A percentile compares a stretch with the other conserved stretches of the same genome.
Conservation (phyloP, 23 tunicate species). For the Halocynthia roretzi region DNA sequence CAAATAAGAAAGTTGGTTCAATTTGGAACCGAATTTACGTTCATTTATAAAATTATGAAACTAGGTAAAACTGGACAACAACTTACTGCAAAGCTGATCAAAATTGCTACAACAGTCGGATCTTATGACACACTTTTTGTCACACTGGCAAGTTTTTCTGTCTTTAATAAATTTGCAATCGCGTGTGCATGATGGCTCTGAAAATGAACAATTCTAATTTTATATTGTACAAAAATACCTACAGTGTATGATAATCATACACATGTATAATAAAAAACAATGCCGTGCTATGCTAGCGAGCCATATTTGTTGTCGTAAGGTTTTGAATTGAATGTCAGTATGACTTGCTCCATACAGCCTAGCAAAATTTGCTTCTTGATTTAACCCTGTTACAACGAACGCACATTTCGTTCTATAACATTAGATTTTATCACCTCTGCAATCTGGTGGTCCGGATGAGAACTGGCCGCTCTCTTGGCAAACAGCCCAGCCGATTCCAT, state of each 20-base stretch:
- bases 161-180: not conserved
- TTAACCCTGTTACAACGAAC: not conserved
- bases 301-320: too few species aligned
- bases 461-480: constrained; percentile 14
- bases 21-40: too few species aligned
- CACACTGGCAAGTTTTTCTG: constrained; percentile 9
- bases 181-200: constrained; percentile 18
- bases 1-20: too few species aligned
- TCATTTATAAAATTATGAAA: too few species aligned
- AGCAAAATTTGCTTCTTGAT: too few species aligned
- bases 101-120: constrained; percentile 6
- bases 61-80: too few species aligned
- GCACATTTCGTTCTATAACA: not conserved
- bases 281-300: too few species aligned
- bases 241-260: too few species aligned
- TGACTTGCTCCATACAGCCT: too few species aligned
- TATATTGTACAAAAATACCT: too few species aligned
- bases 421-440: constrained; percentile 32
- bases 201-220: not conserved
- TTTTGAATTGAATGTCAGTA: too few species aligned
- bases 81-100: constrained; percentile 15
- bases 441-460: constrained; percentile 8
- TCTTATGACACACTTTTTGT: not conserved
- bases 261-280: too few species aligned
- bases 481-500: not conserved